Base-by-base conservation (phyloP, 2,797 vertebrate species). In the Gymnothorax reevesii region DNA sequence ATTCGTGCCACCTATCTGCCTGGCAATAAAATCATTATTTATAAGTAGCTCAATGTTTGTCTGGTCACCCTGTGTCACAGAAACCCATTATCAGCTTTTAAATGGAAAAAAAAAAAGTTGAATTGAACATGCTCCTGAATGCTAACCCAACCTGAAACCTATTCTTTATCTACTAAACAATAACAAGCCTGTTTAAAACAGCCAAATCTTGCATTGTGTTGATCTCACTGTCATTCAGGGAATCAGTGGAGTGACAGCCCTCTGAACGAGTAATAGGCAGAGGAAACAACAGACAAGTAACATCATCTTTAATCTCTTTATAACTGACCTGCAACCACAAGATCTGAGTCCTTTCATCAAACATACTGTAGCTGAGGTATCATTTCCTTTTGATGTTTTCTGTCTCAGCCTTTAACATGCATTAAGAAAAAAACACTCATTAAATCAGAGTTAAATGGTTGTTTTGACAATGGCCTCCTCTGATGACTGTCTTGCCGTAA, bases 401-500 rank as follows among this genome's bases (percentile, higher is more conserved):
- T 7, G 25, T 52, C 42, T n/a, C 55, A 42, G 83, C 86, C 64
- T 88, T 77, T 86, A 86, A 83, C 77, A 73, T 75, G 42, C 87
- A 87, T 87, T 87, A 83, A 75, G 62, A 83, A 82, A 62, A 42
- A 71, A 77, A 79, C 82, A 60, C 87, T 83, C 62, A 83, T 83
- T 66, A 83, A 83, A 62, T 33, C 27, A 20, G 77, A 80, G 77
- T 80, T 80, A 83, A 83, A 86, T 9, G 10, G 59, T 62, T 59
- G 82, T 55, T 83, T 59, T 83, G 57, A 83, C 57, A 83, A 83
- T 57, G 55, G 22, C 57, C 77, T 80, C 86, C 88, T 85, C 22
- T 84, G 71, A 55, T 71, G 86, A 84, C 55, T 55, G 62, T 60
- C 85, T 90, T 85, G 84, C 66, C 52, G 55, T 55, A 89, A 89